Conservation (phyloP, 92 coral and sea anemone genomes). For the Actinernus sp. region DNA sequence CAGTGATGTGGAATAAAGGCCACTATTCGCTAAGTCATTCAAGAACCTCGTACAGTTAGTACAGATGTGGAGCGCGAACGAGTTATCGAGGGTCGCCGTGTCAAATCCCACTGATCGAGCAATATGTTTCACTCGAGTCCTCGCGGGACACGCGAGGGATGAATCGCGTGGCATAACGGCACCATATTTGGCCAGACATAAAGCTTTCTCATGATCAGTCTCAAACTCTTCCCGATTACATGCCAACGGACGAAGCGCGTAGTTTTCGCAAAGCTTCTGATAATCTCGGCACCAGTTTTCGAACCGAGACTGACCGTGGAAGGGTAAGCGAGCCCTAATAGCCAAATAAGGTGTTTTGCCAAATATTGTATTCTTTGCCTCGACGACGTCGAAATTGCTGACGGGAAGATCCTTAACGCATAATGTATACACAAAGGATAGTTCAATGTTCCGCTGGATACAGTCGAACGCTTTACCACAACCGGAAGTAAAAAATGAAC, state of each 20-base stretch:
- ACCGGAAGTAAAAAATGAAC: conserved; percentile 5
- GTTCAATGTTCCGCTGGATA: neutral
- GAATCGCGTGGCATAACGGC: conserved; percentile 34
- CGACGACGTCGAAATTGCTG: conserved; percentile 49
- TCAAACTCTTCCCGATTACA: conserved; percentile 19
- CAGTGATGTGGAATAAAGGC: conserved; percentile 1
- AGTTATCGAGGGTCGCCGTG: conserved; percentile 22
- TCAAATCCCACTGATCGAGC: conserved; percentile 47
- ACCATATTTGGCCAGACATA: conserved; percentile 32
- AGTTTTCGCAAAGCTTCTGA: conserved; percentile 48
- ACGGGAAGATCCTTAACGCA: conserved; percentile 19
- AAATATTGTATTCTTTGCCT: conserved; percentile 1
- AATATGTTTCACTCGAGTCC: conserved; percentile 5
- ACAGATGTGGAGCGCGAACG: conserved; percentile 42
- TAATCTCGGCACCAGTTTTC: conserved; percentile 64
- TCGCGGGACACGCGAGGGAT: conserved; percentile 43
- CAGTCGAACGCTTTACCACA: conserved; percentile 52
- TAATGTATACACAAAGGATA: neutral
- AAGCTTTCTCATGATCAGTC: conserved; percentile 23
- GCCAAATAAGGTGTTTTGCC: conserved; percentile 30
- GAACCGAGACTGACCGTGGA: conserved; percentile 30
- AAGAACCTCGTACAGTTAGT: conserved; percentile 24
- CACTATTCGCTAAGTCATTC: conserved; percentile 6
- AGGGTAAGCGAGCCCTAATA: conserved; percentile 44
- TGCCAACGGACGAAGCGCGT: conserved; percentile 23